Percentiles rank a stretch among this genome's conserved stretches.
phyloP scores from a whole-genome alignment of 37 sponge, comb jelly and placozoan genomes.

The Crambe crambe region DNA sequence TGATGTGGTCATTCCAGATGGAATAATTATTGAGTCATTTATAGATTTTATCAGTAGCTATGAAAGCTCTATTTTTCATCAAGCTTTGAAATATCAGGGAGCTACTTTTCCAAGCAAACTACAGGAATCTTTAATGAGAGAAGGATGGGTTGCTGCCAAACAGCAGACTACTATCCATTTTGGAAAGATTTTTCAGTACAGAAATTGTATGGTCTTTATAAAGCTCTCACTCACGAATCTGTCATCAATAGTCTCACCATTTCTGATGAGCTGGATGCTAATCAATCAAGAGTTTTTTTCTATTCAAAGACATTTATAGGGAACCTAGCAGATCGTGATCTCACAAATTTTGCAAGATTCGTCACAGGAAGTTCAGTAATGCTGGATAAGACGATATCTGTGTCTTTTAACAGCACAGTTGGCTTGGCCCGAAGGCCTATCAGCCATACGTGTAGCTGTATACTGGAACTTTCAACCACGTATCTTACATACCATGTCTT shows the following conservation, averaged over 20 bases:
- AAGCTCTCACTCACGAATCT: neutral
- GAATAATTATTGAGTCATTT: too few relatives aligned
- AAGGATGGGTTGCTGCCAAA: too few relatives aligned
- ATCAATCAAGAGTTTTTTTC: neutral
- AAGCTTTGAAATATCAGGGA: too few relatives aligned
- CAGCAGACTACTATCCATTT: neutral
- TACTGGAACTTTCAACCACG: too few relatives aligned
- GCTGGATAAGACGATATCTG: neutral
- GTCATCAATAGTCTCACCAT: neutral
- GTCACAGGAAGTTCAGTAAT: constrained; percentile 2
- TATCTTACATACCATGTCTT: too few relatives aligned
- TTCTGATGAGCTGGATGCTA: neutral
- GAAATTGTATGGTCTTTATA: neutral
- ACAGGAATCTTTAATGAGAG: too few relatives aligned
- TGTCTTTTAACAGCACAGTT: neutral
- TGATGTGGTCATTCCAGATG: too few relatives aligned
- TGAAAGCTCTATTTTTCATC: too few relatives aligned
- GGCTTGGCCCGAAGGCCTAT: neutral
- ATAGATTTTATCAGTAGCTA: too few relatives aligned
- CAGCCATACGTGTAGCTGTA: too few relatives aligned
- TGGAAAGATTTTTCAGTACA: neutral
- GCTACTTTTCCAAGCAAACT: too few relatives aligned
- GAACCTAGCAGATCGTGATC: neutral
- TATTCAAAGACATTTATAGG: neutral
- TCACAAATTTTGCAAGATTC: neutral